Conservation (phyloP, 1,140 invertebrate genomes). For the Rhyzopertha dominica region DNA sequence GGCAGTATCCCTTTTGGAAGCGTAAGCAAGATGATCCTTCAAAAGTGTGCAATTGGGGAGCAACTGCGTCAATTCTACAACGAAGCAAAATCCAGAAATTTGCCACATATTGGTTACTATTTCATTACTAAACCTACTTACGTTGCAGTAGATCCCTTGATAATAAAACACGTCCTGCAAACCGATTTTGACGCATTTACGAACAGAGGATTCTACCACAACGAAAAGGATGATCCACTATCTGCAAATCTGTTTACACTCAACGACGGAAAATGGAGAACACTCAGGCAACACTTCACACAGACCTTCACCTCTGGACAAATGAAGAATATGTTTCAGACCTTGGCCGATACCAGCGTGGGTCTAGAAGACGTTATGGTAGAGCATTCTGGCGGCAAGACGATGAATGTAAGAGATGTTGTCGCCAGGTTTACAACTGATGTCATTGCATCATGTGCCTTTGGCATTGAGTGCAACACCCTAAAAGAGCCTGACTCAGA, state of each 20-base stretch:
- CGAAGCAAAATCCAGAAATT: conserved; percentile 30
- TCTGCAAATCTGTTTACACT: conserved; percentile 46
- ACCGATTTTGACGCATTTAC: conserved; percentile 54
- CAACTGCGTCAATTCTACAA: conserved; percentile 29
- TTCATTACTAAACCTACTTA: conserved; percentile 19
- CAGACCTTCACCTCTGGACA: conserved; percentile 57
- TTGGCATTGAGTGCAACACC: conserved; percentile 39
- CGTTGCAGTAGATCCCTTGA: conserved; percentile 48
- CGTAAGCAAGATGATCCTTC: neutral
- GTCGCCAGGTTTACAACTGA: conserved; percentile 36
- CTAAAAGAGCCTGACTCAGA: conserved; percentile 40
- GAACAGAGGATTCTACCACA: conserved; percentile 47
- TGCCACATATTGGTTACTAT: conserved; percentile 19
- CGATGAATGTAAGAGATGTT: conserved; percentile 36
- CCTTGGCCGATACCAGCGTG: conserved; percentile 44
- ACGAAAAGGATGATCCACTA: conserved; percentile 49
- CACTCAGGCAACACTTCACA: conserved; percentile 52
- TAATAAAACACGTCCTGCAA: conserved; percentile 53
- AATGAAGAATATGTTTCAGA: conserved; percentile 53
- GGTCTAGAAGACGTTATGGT: conserved; percentile 41
- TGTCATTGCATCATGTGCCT: conserved; percentile 37
- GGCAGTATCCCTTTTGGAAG: conserved; percentile 15
- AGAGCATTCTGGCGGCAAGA: conserved; percentile 11
- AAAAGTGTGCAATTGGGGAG: conserved; percentile 4
- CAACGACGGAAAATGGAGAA: conserved; percentile 52